These are phyloP conservation scores for Trochalopteron elliotii DNA, from an alignment of 2,113 vertebrate species.

Conservation along the genomic window DNA sequence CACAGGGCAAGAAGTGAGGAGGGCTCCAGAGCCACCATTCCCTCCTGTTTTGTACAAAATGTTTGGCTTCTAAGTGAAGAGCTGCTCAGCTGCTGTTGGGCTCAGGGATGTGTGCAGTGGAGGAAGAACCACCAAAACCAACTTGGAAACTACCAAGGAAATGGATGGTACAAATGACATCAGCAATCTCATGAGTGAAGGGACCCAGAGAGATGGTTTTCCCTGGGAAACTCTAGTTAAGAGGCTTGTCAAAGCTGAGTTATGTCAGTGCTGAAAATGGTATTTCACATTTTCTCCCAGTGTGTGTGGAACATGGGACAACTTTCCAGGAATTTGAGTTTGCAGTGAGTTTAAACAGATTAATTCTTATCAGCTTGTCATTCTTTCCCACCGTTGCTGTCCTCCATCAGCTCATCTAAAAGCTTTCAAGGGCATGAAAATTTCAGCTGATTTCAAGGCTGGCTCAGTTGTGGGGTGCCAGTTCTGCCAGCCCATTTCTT, in stretches of 20 bases:
- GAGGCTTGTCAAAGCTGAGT: background rate
- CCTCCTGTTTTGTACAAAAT: background rate
- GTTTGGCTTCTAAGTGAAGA: background rate
- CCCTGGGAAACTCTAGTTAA: background rate
- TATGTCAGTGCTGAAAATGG: conserved; percentile 4
- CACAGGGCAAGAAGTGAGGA: background rate
- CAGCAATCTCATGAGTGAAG: background rate
- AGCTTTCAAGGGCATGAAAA: conserved; percentile 83
- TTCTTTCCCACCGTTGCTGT: background rate
- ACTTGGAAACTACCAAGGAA: background rate
- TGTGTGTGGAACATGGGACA: background rate
- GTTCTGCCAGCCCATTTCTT: background rate
- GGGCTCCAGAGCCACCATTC: background rate
- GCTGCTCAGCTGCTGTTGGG: background rate
- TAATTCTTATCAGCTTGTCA: background rate
- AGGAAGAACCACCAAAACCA: background rate
- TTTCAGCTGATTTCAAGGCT: background rate
- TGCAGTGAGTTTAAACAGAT: conserved; percentile 6
- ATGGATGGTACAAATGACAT: background rate
- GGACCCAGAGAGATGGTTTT: background rate
- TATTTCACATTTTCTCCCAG: conserved; percentile 13
- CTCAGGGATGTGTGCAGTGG: background rate
- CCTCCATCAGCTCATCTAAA: conserved; percentile 76
- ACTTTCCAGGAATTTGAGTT: conserved; percentile 22
- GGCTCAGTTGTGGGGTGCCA: background rate